A percentile compares a stretch with the other conserved stretches of the same genome.
These are phyloP conservation scores for Xylota segnis DNA, from an alignment of 2,888 invertebrate genomes.

Conservation along the genomic window DNA sequence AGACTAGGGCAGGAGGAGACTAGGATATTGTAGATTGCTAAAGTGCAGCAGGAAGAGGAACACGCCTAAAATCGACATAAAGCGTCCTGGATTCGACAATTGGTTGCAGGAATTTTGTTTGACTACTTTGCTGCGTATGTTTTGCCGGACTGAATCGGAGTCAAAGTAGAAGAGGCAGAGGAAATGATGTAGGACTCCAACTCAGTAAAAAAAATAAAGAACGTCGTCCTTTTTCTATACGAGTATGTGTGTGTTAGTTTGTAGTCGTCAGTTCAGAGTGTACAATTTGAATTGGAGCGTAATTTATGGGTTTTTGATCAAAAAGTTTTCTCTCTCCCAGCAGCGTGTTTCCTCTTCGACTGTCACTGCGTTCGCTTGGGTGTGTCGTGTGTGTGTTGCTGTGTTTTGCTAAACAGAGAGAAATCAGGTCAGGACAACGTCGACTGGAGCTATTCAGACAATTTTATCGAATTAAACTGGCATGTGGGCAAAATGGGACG, in stretches of 20 bases:
- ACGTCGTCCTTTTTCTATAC: slow-evolving; percentile 7
- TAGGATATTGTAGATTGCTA: slow-evolving; percentile 39
- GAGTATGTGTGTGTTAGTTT: slow-evolving; percentile 8
- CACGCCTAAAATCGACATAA: slow-evolving; percentile 49
- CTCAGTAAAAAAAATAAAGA: slow-evolving; percentile 2
- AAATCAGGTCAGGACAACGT: slow-evolving; percentile 68
- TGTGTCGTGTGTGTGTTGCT: slow-evolving; percentile 2
- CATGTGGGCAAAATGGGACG: slow-evolving; percentile 29
- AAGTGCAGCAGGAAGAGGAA: slow-evolving; percentile 12
- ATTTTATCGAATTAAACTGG: slow-evolving; percentile 70
- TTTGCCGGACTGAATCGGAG: slow-evolving; percentile 31
- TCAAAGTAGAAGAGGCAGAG: slow-evolving; percentile 31
- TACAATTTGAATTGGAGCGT: slow-evolving; percentile 71
- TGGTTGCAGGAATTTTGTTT: slow-evolving; percentile 59
- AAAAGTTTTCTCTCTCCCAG: slow-evolving; percentile 59
- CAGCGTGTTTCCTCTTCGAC: slow-evolving; percentile 4
- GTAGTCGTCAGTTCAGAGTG: slow-evolving; percentile 32
- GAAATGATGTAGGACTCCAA: slow-evolving; percentile 24
- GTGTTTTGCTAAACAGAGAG: slow-evolving; percentile 48
- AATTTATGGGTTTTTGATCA: slow-evolving; percentile 76
- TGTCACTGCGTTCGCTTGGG: not conserved
- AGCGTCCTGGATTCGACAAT: slow-evolving; percentile 63
- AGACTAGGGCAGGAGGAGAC: slow-evolving; percentile 9
- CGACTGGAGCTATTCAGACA: slow-evolving; percentile 65
- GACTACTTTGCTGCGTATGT: slow-evolving; percentile 64